Percentiles rank a stretch among this genome's conserved stretches.
These are phyloP conservation scores for Phrynocephalus forsythii DNA, from an alignment of 2,797 vertebrate species.

Conservation along the genomic window DNA sequence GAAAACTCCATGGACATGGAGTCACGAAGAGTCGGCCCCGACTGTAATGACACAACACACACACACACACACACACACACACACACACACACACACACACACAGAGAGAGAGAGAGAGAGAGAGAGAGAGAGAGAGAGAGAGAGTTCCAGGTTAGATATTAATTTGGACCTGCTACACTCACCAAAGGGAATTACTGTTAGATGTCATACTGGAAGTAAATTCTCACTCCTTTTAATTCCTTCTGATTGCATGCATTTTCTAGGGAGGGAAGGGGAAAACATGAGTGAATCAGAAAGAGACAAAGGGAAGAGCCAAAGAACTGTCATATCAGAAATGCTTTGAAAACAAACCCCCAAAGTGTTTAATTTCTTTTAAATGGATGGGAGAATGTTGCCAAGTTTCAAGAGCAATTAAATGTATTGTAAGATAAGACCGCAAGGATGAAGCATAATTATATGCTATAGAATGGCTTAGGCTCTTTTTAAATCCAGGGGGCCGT, in stretches of 20 bases:
- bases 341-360: conserved; percentile 50
- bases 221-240: neutral
- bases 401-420: conserved; percentile 72
- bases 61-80: too few relatives aligned
- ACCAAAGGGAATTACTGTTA: conserved; percentile 65
- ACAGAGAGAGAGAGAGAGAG: too few relatives aligned
- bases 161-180: conserved; percentile 7
- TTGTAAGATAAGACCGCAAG: conserved; percentile 63
- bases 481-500: conserved; percentile 70
- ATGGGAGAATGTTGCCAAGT: conserved; percentile 56
- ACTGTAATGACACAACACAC: too few relatives aligned
- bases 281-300: conserved; percentile 38
- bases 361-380: conserved; percentile 74
- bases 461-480: conserved; percentile 64
- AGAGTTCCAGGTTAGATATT: neutral
- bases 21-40: too few relatives aligned
- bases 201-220: neutral
- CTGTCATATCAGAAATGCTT: conserved; percentile 65
- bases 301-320: conserved; percentile 46
- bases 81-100: too few relatives aligned
- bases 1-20: too few relatives aligned
- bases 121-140: too few relatives aligned
- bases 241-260: neutral
- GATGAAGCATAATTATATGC: conserved; percentile 72
- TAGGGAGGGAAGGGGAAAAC: conserved; percentile 50